These are phyloP conservation scores for Stegana nigrithorax DNA, from an alignment of 2,888 invertebrate species.

Conservation along the genomic window DNA sequence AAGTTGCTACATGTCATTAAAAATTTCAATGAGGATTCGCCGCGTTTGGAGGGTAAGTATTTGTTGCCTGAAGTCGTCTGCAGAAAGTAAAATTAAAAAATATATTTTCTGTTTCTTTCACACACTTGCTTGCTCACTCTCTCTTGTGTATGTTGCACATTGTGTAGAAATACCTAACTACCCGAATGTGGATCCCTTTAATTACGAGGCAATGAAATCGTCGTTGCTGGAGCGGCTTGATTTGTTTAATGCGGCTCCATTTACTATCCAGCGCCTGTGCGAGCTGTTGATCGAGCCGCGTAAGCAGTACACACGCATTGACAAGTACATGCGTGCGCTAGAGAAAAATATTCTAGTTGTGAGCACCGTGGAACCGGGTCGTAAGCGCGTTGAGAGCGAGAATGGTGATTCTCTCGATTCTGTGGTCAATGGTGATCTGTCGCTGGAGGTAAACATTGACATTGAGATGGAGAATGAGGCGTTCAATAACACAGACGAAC, in stretches of 20 bases:
- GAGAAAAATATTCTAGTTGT: constrained; percentile 95
- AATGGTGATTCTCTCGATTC: constrained; percentile 75
- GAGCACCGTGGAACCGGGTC: constrained; percentile 78
- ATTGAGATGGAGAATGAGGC: constrained; percentile 72
- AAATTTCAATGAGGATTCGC: constrained; percentile 86
- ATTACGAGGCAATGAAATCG: constrained; percentile 89
- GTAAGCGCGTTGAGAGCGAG: constrained; percentile 74
- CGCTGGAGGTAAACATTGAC: constrained; percentile 72
- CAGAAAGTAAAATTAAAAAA: neutral
- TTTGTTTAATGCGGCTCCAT: constrained; percentile 89
- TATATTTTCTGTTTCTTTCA: neutral
- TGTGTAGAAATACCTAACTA: constrained; percentile 82
- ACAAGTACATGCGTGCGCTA: constrained; percentile 96
- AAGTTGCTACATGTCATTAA: constrained; percentile 88
- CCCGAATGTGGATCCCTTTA: constrained; percentile 91
- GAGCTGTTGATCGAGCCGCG: constrained; percentile 91
- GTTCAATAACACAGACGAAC: constrained; percentile 52
- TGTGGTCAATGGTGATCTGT: constrained; percentile 69
- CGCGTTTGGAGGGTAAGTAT: constrained; percentile 69
- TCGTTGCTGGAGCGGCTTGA: constrained; percentile 85
- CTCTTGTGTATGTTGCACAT: too few species aligned
- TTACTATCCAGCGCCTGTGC: constrained; percentile 95
- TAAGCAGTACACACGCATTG: constrained; percentile 94
- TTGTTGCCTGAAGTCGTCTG: neutral
- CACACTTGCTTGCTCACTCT: neutral